Evolutionary conservation across 2,113 vertebrate species (phyloP).

Genomic region (Zingel zingel): DNA sequence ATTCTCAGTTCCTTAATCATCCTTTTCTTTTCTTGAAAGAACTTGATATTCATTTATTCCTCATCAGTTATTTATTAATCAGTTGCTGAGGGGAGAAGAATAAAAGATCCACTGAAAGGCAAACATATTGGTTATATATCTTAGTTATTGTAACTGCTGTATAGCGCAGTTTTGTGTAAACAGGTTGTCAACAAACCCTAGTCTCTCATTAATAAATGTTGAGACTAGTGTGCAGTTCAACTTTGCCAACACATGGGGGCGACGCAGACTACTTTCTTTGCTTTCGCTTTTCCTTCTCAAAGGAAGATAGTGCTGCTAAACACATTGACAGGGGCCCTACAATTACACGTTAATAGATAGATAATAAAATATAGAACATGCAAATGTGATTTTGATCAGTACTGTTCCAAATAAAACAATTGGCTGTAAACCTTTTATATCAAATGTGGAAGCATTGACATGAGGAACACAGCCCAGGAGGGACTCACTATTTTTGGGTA

Average conservation of each 20-base stretch:
- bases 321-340: neutral
- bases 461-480: neutral
- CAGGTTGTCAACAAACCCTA: neutral
- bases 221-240: conserved; percentile 8
- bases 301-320: neutral
- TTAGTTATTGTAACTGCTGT: neutral
- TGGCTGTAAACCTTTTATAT: neutral
- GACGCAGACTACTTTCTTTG: conserved; percentile 30
- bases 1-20: neutral
- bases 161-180: neutral
- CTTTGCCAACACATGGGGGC: conserved; percentile 53
- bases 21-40: neutral
- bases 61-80: neutral
- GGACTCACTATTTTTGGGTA: neutral
- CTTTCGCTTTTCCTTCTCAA: neutral
- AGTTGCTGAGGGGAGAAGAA: neutral
- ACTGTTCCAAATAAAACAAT: neutral
- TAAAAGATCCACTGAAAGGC: neutral
- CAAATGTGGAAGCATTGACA: neutral
- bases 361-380: neutral
- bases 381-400: neutral
- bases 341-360: neutral
- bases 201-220: neutral
- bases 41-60: neutral
- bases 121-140: neutral